A percentile compares a stretch with the other conserved stretches of the same genome.
phyloP scores from a whole-genome alignment of 2,797 vertebrate genomes.

The Pantherophis alleghaniensis region DNA sequence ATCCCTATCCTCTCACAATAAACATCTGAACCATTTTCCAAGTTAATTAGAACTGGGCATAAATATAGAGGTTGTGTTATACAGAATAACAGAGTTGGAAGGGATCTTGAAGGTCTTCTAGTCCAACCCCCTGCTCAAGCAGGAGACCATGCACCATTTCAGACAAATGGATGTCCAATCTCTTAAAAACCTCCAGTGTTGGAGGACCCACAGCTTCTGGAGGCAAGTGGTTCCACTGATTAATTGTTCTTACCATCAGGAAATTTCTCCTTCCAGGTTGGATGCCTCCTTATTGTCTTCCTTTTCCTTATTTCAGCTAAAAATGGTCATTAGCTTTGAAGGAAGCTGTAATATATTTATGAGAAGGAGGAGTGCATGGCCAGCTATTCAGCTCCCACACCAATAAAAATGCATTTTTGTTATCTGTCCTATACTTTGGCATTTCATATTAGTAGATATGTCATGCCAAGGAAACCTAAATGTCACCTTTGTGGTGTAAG shows the following conservation, averaged over 20 bases:
- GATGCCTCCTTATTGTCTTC: neutral
- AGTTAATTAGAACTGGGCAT: neutral
- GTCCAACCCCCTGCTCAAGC: neutral
- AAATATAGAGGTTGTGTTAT: neutral
- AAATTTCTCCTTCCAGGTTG: neutral
- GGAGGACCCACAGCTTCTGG: neutral
- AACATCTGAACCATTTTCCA: neutral
- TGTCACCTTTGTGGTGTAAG: neutral
- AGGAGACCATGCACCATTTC: neutral
- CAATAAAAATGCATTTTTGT: neutral
- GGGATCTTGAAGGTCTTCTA: neutral
- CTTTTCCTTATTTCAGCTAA: neutral
- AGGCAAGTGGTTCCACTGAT: neutral
- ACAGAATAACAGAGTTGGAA: neutral
- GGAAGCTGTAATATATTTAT: neutral
- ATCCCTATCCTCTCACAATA: neutral
- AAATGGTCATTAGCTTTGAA: neutral
- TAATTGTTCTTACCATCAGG: neutral
- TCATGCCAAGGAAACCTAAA: neutral
- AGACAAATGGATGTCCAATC: neutral
- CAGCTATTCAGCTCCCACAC: neutral
- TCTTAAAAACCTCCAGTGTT: neutral
- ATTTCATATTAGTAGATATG: constrained; percentile 3
- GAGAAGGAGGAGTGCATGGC: neutral
- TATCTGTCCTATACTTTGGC: neutral